Conservation (phyloP, 2,113 vertebrate genomes). For the Anseranas semipalmata region DNA sequence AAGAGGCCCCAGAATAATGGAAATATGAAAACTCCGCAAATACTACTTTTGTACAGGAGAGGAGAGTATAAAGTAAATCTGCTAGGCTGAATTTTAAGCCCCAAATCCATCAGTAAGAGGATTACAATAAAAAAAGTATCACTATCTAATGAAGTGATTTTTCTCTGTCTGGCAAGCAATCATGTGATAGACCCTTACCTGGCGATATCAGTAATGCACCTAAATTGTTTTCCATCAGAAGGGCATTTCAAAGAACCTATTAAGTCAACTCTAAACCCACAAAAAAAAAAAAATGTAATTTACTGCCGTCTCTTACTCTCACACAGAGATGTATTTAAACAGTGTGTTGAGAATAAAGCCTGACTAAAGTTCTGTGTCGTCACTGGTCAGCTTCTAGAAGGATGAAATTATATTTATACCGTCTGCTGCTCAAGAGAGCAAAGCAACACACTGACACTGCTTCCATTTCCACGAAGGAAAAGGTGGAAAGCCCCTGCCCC, state of each 20-base stretch:
- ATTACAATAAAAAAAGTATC: constrained; percentile 11
- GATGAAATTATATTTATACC: background rate
- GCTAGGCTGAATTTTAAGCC: background rate
- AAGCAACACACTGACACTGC: background rate
- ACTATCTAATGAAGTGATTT: constrained; percentile 13
- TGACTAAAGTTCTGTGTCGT: background rate
- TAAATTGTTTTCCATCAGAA: background rate
- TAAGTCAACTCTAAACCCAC: background rate
- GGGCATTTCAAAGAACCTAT: background rate
- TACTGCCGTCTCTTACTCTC: background rate
- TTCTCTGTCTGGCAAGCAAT: background rate
- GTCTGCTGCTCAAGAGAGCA: background rate
- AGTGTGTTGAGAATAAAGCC: background rate
- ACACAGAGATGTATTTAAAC: background rate
- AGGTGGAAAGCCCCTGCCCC: background rate
- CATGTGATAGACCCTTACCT: background rate
- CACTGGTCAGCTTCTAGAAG: background rate
- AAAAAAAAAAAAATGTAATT: background rate
- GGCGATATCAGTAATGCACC: background rate
- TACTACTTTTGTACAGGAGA: background rate
- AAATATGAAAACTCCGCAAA: background rate
- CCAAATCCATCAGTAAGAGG: constrained; percentile 22
- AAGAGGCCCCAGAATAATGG: background rate
- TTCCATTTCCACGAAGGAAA: background rate
- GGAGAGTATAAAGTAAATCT: background rate